Percentiles rank a stretch among this genome's conserved stretches.
phyloP scores from a whole-genome alignment of 2,113 vertebrate genomes.

The Nothoprocta pentlandii region DNA sequence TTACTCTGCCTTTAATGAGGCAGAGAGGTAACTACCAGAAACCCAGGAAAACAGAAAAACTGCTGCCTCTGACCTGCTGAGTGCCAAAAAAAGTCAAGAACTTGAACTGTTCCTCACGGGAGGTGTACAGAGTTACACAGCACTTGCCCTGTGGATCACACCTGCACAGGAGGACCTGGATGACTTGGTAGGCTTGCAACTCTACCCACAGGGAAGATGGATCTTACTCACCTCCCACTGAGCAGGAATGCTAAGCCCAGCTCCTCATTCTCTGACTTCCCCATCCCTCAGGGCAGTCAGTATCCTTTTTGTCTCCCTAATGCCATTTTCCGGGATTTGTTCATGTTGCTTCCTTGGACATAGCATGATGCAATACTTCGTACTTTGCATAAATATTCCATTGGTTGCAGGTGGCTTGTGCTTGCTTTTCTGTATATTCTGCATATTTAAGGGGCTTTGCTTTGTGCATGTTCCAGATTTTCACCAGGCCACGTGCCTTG shows the following conservation, averaged over 20 bases:
- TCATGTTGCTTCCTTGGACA: neutral
- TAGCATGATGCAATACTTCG: neutral
- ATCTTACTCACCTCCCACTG: neutral
- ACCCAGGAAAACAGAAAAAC: neutral
- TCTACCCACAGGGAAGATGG: neutral
- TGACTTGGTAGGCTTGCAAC: neutral
- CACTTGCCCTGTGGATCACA: neutral
- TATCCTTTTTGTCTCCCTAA: neutral
- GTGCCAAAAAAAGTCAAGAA: neutral
- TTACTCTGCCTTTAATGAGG: neutral
- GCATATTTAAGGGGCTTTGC: neutral
- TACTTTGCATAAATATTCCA: neutral
- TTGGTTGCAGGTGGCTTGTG: neutral
- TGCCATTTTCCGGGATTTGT: neutral
- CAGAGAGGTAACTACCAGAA: neutral
- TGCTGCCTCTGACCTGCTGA: neutral
- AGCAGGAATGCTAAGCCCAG: neutral
- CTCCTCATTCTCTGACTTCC: neutral
- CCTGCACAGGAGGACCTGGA: neutral
- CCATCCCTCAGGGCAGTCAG: neutral
- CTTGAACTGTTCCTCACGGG: neutral
- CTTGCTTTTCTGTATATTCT: neutral
- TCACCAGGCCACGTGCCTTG: neutral
- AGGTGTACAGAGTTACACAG: neutral
- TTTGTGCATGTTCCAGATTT: neutral